Percentiles rank a stretch among this genome's conserved stretches.
Conservation (phyloP, 2,888 invertebrate species). For the Dryobotodes eremita region DNA sequence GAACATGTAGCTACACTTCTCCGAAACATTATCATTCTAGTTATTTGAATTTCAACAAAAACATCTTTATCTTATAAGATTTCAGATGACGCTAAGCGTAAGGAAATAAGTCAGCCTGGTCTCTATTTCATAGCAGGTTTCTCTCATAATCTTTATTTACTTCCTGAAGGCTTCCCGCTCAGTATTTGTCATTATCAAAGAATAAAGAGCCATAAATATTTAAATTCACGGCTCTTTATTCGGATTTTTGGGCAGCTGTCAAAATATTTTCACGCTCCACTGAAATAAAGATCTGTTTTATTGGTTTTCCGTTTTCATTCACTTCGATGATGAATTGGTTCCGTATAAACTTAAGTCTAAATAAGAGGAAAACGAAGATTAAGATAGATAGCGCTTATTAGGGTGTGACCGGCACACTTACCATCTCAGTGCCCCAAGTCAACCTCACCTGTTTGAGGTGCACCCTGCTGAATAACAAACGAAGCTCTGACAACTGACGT, state of each 20-base stretch:
- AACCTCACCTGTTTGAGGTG: too few species aligned
- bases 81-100: constrained; percentile 15
- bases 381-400: constrained; percentile 31
- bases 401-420: too few species aligned
- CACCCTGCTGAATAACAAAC: too few species aligned
- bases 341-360: constrained; percentile 11
- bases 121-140: constrained; percentile 18
- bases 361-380: constrained; percentile 20
- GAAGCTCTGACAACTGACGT: too few species aligned
- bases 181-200: constrained; percentile 35
- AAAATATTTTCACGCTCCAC: constrained; percentile 26
- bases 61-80: constrained; percentile 44
- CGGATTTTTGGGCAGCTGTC: constrained; percentile 18
- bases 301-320: constrained; percentile 37
- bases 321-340: constrained; percentile 33
- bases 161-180: constrained; percentile 12
- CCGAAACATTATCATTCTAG: constrained; percentile 39
- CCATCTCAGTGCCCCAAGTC: too few species aligned
- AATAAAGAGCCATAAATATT: constrained; percentile 43
- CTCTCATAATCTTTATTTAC: constrained; percentile 27
- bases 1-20: constrained; percentile 29
- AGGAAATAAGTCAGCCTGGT: constrained; percentile 6
- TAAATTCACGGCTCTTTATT: constrained; percentile 9
- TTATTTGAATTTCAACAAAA: constrained; percentile 39
- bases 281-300: constrained; percentile 30